Conservation (phyloP, 2,113 vertebrate species). For the Potamarius usumacintae region DNA sequence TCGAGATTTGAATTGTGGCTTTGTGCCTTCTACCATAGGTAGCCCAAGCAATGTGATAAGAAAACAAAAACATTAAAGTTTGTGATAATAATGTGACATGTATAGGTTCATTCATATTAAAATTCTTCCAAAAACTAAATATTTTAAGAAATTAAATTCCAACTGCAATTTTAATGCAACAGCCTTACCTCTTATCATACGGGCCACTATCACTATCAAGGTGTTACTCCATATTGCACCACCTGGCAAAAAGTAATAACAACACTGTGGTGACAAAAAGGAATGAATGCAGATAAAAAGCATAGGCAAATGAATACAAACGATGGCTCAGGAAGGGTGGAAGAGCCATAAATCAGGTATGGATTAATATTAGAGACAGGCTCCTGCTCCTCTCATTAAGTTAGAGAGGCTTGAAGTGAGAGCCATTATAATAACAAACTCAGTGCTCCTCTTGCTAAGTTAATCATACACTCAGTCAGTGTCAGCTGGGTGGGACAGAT, state of each 20-base stretch:
- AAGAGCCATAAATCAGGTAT: constrained; percentile 80
- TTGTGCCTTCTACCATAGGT: background rate
- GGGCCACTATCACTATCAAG: constrained; percentile 75
- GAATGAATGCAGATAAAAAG: constrained; percentile 59
- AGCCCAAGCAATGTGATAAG: background rate
- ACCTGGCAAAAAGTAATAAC: constrained; percentile 70
- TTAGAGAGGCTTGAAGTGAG: constrained; percentile 68
- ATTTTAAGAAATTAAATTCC: background rate
- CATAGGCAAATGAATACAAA: constrained; percentile 87
- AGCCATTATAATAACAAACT: constrained; percentile 51
- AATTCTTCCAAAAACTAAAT: background rate
- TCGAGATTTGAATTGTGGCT: background rate
- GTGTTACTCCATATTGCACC: constrained; percentile 65
- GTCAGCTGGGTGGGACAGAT: constrained; percentile 37
- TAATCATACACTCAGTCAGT: constrained; percentile 56
- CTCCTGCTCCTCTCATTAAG: constrained; percentile 72
- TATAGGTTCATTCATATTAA: background rate
- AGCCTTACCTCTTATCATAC: constrained; percentile 63
- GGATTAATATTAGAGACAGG: constrained; percentile 74
- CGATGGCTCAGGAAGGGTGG: constrained; percentile 78
- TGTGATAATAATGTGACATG: background rate
- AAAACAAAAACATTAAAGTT: background rate
- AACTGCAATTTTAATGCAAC: background rate
- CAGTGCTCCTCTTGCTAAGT: constrained; percentile 47
- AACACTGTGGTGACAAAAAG: constrained; percentile 65